A percentile compares a stretch with the other conserved stretches of the same genome.
phyloP scores from a whole-genome alignment of 2,113 vertebrate species.

The Burhinus oedicnemus region DNA sequence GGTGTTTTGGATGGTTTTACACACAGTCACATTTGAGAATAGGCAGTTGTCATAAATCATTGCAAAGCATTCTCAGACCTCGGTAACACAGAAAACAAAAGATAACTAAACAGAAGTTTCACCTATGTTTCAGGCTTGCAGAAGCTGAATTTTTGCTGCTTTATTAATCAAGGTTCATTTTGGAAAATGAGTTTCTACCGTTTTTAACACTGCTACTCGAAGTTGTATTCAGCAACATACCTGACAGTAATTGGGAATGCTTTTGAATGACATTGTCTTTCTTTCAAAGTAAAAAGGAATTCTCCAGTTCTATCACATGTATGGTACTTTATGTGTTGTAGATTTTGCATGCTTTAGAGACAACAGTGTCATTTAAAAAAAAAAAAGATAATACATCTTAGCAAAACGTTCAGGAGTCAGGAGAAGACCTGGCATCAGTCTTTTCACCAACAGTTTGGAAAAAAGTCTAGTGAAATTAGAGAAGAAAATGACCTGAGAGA shows the following conservation, averaged over 20 bases:
- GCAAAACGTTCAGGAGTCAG: neutral
- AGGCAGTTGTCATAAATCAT: neutral
- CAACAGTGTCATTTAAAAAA: neutral
- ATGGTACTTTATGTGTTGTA: neutral
- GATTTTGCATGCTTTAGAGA: neutral
- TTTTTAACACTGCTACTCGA: neutral
- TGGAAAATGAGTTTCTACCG: neutral
- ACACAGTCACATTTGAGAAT: neutral
- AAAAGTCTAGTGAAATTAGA: neutral
- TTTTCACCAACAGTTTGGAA: neutral
- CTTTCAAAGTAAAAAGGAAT: neutral
- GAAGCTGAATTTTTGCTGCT: neutral
- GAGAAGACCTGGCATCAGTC: neutral
- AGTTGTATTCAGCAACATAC: neutral
- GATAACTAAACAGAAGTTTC: neutral
- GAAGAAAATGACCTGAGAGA: neutral
- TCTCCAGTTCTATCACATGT: neutral
- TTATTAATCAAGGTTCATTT: neutral
- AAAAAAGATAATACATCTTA: neutral
- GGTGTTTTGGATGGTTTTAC: neutral
- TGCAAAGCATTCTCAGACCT: neutral
- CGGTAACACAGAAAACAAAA: neutral
- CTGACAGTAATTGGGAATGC: neutral
- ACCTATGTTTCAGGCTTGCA: neutral
- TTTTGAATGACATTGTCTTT: neutral